Conservation (phyloP, 2,888 invertebrate species). For the Dynastes grantii region DNA sequence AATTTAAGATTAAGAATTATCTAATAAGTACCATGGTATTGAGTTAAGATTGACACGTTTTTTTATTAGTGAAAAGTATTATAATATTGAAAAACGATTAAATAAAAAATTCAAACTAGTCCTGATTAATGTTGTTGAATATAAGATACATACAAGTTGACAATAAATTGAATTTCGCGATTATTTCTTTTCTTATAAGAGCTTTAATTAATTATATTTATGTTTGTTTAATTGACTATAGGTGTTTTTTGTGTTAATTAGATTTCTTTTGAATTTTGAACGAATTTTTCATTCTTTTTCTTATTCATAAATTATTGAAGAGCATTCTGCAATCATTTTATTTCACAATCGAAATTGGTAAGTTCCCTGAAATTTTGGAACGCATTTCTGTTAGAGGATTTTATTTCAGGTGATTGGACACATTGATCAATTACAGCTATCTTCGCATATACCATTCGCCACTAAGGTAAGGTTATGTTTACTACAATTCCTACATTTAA, state of each 20-base stretch:
- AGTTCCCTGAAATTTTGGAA: neutral
- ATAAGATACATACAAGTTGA: slow-evolving; percentile 68
- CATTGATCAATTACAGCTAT: neutral
- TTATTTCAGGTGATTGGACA: neutral
- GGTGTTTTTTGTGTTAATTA: neutral
- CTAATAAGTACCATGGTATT: slow-evolving; percentile 69
- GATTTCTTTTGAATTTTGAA: slow-evolving; percentile 16
- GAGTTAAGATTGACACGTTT: slow-evolving; percentile 69
- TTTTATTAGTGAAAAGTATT: slow-evolving; percentile 72
- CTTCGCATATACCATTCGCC: neutral
- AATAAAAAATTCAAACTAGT: slow-evolving; percentile 71
- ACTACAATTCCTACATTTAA: too few species aligned
- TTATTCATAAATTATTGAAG: neutral
- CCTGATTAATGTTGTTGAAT: slow-evolving; percentile 70
- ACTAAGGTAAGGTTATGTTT: neutral
- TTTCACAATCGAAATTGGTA: neutral
- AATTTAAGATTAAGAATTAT: slow-evolving; percentile 68
- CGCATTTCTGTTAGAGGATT: too few species aligned
- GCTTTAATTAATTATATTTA: slow-evolving; percentile 41
- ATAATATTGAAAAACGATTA: slow-evolving; percentile 71
- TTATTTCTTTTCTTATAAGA: slow-evolving; percentile 57
- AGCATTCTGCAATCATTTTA: neutral
- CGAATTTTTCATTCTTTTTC: neutral
- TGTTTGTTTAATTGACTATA: neutral
- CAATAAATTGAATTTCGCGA: slow-evolving; percentile 71